Evolutionary conservation across 2,797 vertebrate genomes (phyloP).

Genomic region (Chrysocyon brachyurus): DNA sequence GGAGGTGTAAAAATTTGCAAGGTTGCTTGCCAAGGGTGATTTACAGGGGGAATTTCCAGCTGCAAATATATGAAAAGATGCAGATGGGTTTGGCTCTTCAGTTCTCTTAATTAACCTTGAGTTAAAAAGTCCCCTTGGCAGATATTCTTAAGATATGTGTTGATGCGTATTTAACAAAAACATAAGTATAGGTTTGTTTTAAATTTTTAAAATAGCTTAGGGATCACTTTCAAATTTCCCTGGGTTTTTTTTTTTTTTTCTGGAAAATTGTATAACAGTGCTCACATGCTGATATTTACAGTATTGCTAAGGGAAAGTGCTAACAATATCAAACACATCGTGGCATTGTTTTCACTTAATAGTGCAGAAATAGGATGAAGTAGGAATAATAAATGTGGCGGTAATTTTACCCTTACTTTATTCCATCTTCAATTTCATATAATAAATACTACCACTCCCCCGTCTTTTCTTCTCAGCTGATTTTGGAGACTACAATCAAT

Average conservation of each 20-base stretch:
- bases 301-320: not conserved
- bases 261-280: not conserved
- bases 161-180: constrained; percentile 76
- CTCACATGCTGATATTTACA: not conserved
- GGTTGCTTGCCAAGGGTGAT: constrained; percentile 83
- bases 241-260: not conserved
- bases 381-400: no score
- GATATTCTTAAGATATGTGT: constrained; percentile 77
- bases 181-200: constrained; percentile 72
- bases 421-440: not conserved
- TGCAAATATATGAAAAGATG: constrained; percentile 76
- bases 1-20: constrained; percentile 75
- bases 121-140: constrained; percentile 83
- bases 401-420: not conserved
- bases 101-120: constrained; percentile 80
- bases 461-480: constrained; percentile 90
- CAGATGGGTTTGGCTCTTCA: constrained; percentile 73
- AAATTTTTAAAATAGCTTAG: constrained; percentile 58
- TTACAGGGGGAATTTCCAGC: constrained; percentile 87
- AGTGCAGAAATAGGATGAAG: not conserved
- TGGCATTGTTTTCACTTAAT: not conserved
- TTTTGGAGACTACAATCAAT: constrained; percentile 96
- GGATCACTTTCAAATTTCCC: constrained; percentile 73
- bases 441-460: not conserved
- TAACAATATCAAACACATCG: not conserved